These are phyloP conservation scores for Saxidomus purpurata DNA, from an alignment of 1,140 invertebrate genomes.

Conservation along the genomic window DNA sequence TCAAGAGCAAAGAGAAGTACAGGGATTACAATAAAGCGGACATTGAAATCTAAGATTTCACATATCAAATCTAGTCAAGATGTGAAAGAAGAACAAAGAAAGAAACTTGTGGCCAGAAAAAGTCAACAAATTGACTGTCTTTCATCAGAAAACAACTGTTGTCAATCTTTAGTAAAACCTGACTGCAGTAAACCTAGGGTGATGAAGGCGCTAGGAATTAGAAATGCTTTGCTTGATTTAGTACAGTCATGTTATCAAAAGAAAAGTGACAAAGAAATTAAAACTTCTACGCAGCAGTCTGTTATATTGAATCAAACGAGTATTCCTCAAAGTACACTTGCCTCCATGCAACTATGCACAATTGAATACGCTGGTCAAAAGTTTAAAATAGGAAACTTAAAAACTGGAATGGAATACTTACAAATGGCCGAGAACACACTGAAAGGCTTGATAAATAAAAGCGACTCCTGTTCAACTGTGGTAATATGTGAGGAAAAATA, in stretches of 20 bases:
- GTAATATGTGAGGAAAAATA: slow-evolving; percentile 67
- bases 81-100: slow-evolving; percentile 37
- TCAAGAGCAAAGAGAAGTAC: slow-evolving; percentile 41
- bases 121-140: slow-evolving; percentile 26
- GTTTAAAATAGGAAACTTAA: slow-evolving; percentile 10
- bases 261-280: neutral
- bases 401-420: slow-evolving; percentile 45
- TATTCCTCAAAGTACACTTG: neutral
- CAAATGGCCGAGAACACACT: neutral
- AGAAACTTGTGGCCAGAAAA: slow-evolving; percentile 34
- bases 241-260: neutral
- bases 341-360: neutral
- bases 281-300: neutral
- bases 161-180: slow-evolving; percentile 60
- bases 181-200: slow-evolving; percentile 66
- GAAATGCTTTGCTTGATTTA: slow-evolving; percentile 4
- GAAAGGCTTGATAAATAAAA: neutral
- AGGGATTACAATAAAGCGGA: slow-evolving; percentile 49
- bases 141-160: slow-evolving; percentile 57
- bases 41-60: neutral
- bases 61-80: neutral
- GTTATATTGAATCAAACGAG: neutral
- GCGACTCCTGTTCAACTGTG: neutral
- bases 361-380: slow-evolving; percentile 6
- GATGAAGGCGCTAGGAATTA: slow-evolving; percentile 6